Conservation (phyloP, 2,113 vertebrate species). For the Erinaceus europaeus region DNA sequence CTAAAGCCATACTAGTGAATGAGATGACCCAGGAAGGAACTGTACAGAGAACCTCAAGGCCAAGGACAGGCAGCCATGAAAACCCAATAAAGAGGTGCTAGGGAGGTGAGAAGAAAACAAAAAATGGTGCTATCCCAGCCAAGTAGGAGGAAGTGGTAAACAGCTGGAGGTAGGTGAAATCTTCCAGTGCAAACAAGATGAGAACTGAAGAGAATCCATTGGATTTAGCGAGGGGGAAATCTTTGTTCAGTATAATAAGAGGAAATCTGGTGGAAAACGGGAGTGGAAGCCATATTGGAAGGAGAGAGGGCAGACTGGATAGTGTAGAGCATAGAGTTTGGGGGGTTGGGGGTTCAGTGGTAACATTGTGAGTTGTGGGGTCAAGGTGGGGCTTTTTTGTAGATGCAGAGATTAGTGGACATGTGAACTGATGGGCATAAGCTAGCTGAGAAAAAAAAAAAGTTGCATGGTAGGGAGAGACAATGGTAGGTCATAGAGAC, state of each 20-base stretch:
- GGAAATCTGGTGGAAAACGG: neutral
- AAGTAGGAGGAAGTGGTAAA: neutral
- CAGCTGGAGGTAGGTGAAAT: neutral
- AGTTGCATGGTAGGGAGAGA: neutral
- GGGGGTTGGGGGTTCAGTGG: neutral
- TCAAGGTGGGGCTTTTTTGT: neutral
- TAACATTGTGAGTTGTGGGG: neutral
- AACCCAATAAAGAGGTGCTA: constrained; percentile 28
- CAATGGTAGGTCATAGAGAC: neutral
- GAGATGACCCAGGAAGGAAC: neutral
- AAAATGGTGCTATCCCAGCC: neutral
- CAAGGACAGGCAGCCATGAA: constrained; percentile 7
- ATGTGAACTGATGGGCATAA: neutral
- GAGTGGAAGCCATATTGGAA: neutral
- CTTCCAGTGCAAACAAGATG: neutral
- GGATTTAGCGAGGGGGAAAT: neutral
- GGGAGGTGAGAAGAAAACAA: constrained; percentile 17
- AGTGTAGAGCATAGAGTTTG: neutral
- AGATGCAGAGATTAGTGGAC: neutral
- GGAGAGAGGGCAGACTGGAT: neutral
- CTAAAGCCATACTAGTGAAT: neutral
- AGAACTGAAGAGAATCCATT: neutral
- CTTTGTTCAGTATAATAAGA: neutral
- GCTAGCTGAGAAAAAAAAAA: neutral
- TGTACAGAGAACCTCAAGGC: neutral